Evolutionary conservation across 1,140 invertebrate genomes (phyloP), one percentile per base, ranked within the genome.

Genomic region (Drosophila tristis): DNA sequence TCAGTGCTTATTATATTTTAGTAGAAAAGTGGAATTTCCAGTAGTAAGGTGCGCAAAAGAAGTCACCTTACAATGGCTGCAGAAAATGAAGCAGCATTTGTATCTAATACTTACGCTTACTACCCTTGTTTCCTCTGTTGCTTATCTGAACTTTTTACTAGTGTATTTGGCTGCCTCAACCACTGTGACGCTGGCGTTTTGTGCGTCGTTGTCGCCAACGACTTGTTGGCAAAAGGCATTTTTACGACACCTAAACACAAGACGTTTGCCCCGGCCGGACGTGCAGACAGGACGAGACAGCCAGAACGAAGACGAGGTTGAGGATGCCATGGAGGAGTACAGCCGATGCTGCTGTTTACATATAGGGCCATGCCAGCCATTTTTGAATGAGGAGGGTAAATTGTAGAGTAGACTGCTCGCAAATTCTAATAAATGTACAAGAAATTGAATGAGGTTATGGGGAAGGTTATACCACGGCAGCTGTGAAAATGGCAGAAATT

Each of bases 371-470:
- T 63, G 68, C 13, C 20, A 35, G 42, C 43, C 55, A 64, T 64
- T 56, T 74, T 74, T 74, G 74, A 58, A 47, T 43, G 44, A 74
- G 72, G 50, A 26, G 61, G 45, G 57, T 45, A 59, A 66, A 53
- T 9, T 23, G 26, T 7, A 26, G 53, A 50, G 53, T 13, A 75
- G 71, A 65, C 73, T 77, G 65, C 64, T 68, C 78, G 73, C 84
- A 87, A 82, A 87, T 87, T 87, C 82, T 87, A 87, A 87, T 87
- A 87, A 87, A 87, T 87, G 75, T 87, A 76, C 82, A 87, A 87
- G 84, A 87, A 87, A 87, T 87, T 87, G 82, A 89, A 87, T 87
- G 84, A 87, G 82, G 82, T 82, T 75, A 59, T 75, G 72, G 72
- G 60, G 48, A 58, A 75, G 72, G 72, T 75, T 87, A 87, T 82